Base-by-base conservation (phyloP, 2,888 invertebrate species). In the Lysandra coridon region DNA sequence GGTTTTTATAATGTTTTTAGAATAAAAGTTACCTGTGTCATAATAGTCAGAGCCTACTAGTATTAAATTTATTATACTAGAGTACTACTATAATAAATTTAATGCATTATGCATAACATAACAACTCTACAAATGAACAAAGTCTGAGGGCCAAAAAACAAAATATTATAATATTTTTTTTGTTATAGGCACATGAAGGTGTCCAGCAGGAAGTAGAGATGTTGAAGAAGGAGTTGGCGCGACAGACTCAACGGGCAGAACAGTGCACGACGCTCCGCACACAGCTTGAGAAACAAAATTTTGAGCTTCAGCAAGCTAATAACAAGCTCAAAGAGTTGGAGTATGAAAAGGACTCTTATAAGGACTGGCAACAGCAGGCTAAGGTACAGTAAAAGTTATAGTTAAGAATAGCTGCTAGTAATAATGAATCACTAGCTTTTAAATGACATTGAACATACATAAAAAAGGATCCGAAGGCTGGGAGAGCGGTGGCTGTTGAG, bases 131-230 rank as follows among this genome's bases (percentile, higher is more conserved):
- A 44, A 7, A 44, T 44, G 7, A 44, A 7, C 44, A 7, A 44
- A 44, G 7, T 44, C 44, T 44, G 44, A 6, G 5, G 44, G 44
- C 44, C 23, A 44, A 44, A 44, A 60, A 60, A 60, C 60, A n/a
- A 60, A 60, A 7, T 60, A n/a, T 23, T 60, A 4, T 57, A 14
- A 57, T 17, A 17, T 14, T 17, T 4, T 57, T 57, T 53, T 57
- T 3, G 2, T 12, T 49, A 10, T 53, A 95, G 95, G 92, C 95
- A 78, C 87, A 95, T 80, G 93, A 95, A 88, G 95, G 93, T 69
- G 95, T 95, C 2, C 95, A 95, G 83, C 92, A 95, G 49, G 95
- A 96, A 85, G 93, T 95, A n/a, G 95, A 95, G 80, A 90, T 93
- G 79, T 84, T 93, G 10, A 93, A 92, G 80, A 87, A 85, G 4